Evolutionary conservation across 1,140 invertebrate species (phyloP), one percentile per base, ranked within the genome.

Genomic region (Drosophila cardini): DNA sequence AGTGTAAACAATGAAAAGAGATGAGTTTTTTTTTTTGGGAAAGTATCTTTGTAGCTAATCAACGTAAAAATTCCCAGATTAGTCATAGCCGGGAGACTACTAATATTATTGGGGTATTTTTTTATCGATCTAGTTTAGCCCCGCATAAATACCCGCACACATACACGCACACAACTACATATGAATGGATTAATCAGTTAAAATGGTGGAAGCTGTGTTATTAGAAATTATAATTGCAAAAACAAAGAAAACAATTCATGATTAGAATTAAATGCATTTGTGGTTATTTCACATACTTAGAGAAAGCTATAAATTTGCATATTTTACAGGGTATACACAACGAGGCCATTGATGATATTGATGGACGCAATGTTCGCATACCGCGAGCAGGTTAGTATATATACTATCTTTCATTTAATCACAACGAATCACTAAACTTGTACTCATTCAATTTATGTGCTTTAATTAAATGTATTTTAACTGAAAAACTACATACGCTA

Each of bases 321-420:
- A 13, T 18, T 40, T 70, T 55, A 45, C 48, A 78, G 81, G 78
- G 68, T 55, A 78, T 77, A 45, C 78, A 84, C 45, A 79, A 45
- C 30, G 69, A 70, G 53, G 48, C 60, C 36, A 40, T 50, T 21
- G 80, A 80, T 3, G 67, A 60, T 21, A 68, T 53, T 18, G 72
- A 79, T 38, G 67, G 48, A 34, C 67, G 55, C 30, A 61, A 64
- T 40, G 10, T 43, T 16, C 80, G 80, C 26, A 50, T 55, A 46
- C 57, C 77, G 6, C 46, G 84, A 68, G 71, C 80, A 76, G 84
- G 84, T 89, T 71, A 42, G 85, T 87, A 86, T 13, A 0, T 18
- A 30, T 34, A 50, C 34, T 58, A 11, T 60, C n/a, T 60, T 21
- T 48, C 36, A n/a, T 52, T 11, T 13, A 15, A 40, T 50, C 62